Base-by-base conservation (phyloP, 2,888 invertebrate species). In the Blomia tropicalis region DNA sequence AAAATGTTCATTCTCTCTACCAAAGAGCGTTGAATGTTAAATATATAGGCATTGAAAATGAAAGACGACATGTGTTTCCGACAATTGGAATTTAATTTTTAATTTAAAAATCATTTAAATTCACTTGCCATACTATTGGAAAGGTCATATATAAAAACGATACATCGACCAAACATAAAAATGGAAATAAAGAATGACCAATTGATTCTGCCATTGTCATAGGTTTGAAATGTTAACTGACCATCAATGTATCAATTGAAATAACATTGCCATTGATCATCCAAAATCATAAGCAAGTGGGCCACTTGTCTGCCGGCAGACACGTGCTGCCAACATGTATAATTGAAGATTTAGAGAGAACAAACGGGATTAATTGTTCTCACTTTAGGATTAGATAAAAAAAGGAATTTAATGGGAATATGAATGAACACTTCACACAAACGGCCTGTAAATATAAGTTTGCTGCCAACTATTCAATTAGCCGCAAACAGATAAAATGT, bases 91-190 rank as follows among this genome's bases (percentile, higher is more conserved):
- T 47, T 47, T 47, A 47, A 47, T 47, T 47, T 47, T 47, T 47
- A 47, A 47, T 47, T 47, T 47, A 47, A 47, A 47, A 47, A 47
- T 47, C 51, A 47, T 47, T 47, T 47, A 47, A 47, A 47, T 47
- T 47, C 51, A 47, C 51, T 47, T n/a, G 22, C 23, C 7, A 14
- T n/a, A n/a, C 14, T 41, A n/a, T 41, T 41, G 41, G 41, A n/a
- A 41, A 41, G n/a, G 41, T 41, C 41, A 41, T 14, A 14, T 14
- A 41, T n/a, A 41, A 41, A 41, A n/a, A 41, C 14, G 41, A n/a
- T 41, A 14, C 14, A n/a, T 17, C 41, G 41, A n/a, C 14, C 14
- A 41, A n/a, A 41, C 14, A 14, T 41, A 41, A n/a, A 41, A n/a
- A 41, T 14, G 41, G 41, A 41, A 41, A 41, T 41, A 41, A 41